These are phyloP conservation scores for Miltochrista miniata DNA, from an alignment of 2,888 invertebrate genomes.

Conservation along the genomic window DNA sequence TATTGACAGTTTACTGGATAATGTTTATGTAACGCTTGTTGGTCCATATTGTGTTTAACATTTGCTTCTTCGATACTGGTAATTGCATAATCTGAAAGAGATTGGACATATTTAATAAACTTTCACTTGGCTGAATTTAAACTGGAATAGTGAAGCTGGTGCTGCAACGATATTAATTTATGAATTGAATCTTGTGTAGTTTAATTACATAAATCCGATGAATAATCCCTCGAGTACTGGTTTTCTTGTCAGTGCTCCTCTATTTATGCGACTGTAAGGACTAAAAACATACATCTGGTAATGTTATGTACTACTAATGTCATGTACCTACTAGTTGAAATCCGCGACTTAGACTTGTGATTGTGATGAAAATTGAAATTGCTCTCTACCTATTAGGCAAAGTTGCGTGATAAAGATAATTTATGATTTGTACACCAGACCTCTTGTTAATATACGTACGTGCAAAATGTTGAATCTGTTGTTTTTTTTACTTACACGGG, in stretches of 20 bases:
- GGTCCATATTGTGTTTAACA: constrained; percentile 37
- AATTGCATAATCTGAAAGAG: constrained; percentile 38
- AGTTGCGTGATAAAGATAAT: too few relatives aligned
- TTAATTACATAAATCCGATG: constrained; percentile 22
- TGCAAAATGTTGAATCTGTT: too few relatives aligned
- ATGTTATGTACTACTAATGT: too few relatives aligned
- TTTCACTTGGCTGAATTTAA: constrained; percentile 42
- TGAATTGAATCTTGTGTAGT: constrained; percentile 18
- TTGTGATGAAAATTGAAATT: too few relatives aligned
- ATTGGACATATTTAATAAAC: constrained; percentile 40
- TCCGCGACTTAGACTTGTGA: too few relatives aligned
- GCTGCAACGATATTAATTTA: constrained; percentile 26
- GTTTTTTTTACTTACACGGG: too few relatives aligned
- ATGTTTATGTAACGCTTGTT: constrained; percentile 32
- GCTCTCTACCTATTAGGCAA: too few relatives aligned
- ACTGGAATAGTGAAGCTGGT: constrained; percentile 12
- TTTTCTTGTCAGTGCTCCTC: constrained; percentile 16
- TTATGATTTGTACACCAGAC: too few relatives aligned
- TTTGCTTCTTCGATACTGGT: constrained; percentile 34
- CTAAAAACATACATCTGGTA: too few relatives aligned
- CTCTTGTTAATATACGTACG: too few relatives aligned
- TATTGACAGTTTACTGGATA: constrained; percentile 24
- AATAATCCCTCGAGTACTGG: constrained; percentile 20
- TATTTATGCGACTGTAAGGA: too few relatives aligned
- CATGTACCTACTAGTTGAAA: too few relatives aligned